These are phyloP conservation scores for Trichogramma pretiosum DNA, from an alignment of 1,140 invertebrate species.

Conservation along the genomic window DNA sequence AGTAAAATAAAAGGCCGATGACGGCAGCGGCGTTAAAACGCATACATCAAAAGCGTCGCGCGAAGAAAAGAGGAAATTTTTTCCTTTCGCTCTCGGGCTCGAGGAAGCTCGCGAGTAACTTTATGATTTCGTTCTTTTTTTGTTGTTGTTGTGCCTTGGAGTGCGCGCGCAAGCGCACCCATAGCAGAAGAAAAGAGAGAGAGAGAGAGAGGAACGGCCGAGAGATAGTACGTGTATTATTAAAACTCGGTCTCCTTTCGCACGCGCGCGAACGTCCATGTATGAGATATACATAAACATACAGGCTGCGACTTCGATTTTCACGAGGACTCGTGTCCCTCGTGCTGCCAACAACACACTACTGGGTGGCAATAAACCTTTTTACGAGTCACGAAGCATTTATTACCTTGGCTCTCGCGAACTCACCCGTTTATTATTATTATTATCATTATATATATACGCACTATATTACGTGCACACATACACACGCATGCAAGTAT, in stretches of 20 bases:
- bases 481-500: too few relatives aligned
- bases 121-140: slow-evolving; percentile 13
- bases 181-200: too few relatives aligned
- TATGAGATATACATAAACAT: slow-evolving; percentile 3
- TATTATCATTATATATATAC: slow-evolving; percentile 11
- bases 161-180: neutral
- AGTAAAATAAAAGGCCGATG: slow-evolving; percentile 13
- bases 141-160: neutral
- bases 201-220: too few relatives aligned
- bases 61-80: neutral
- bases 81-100: neutral
- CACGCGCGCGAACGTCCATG: slow-evolving; percentile 1
- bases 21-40: too few relatives aligned
- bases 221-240: slow-evolving; percentile 14
- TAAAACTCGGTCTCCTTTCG: slow-evolving; percentile 19
- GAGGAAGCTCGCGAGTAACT: slow-evolving; percentile 7
- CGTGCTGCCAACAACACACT: slow-evolving; percentile 23
- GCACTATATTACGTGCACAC: too few relatives aligned
- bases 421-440: too few relatives aligned
- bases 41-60: too few relatives aligned
- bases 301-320: slow-evolving; percentile 2
- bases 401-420: slow-evolving; percentile 30
- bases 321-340: slow-evolving; percentile 20
- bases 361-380: slow-evolving; percentile 37
- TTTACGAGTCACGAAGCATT: slow-evolving; percentile 45